Evolutionary conservation across 2,797 vertebrate genomes (phyloP), one percentile per base, ranked within the genome.

Genomic region (Stomatorhinus walkeri): DNA sequence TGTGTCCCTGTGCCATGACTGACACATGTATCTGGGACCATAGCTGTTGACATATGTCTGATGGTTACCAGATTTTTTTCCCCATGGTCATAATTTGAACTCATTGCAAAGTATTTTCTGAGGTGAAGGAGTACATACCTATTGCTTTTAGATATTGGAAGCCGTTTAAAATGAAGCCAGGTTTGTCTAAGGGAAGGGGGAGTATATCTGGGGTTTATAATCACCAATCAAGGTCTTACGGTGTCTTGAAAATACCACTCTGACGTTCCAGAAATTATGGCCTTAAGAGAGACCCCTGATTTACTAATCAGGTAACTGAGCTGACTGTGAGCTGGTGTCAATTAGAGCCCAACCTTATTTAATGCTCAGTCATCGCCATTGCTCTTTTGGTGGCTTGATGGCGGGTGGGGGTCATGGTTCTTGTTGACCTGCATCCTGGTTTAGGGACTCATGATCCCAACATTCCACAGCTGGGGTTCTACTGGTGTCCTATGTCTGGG

Each of bases 51-150:
- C 43, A 19, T 52, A 4, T 49, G 24, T 52, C 10, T 46, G 86
- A 87, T 48, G 52, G 88, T 91, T 90, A 89, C 46, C 76, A 28
- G 22, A 81, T 56, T 52, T 90, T 89, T 88, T 85, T 40, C 22
- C 22, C n/a, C 19, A 5, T 84, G 43, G 2, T 43, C 14, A 40
- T 79, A 43, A 19, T 79, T 79, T 79, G 72, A 79, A 79, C 16
- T 79, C 72, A 79, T 79, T 43, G 10, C 14, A n/a, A 7, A 19
- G 19, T 19, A 4, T 43, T 79, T 43, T 43, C 36, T 43, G 72
- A 2, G 0, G 1, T 68, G 24, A 68, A 14, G 61, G 24, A 68
- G 1, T 32, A 10, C 10, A 14, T 32, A 10, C 10, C 10, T 68
- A 68, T 68, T 32, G 24, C 28, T 32, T 32, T 68, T 68, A 10